Base-by-base conservation (phyloP, 2,797 vertebrate genomes). In the Steatocranus sp. region DNA sequence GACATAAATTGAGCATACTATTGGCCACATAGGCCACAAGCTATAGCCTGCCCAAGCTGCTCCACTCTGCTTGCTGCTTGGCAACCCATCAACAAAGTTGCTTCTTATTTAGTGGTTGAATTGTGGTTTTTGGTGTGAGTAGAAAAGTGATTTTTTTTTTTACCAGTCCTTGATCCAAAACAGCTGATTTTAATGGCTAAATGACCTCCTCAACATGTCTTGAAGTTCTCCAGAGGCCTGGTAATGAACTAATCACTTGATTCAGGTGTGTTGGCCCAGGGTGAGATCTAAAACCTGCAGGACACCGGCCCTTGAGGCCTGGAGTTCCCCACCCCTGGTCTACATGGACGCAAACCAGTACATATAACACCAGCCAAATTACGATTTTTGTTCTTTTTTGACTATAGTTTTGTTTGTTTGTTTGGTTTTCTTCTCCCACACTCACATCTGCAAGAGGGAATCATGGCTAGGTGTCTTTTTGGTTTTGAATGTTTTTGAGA, bases 231-330 rank as follows among this genome's bases (percentile, higher is more conserved):
- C 27, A 58, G 54, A 58, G 9, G 3, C 0, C 15, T 11, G 5
- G 1, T 4, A 32, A 58, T 0, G 54, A 58, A 32, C 27, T 18
- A 11, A 58, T 58, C 0, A 32, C 0, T 32, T 58, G 54, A 18
- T 56, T 32, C 15, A 32, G 54, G 15, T 32, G 9, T 11, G 54
- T 11, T 18, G 27, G 0, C 27, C 5, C 27, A 32, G 15, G 0
- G 15, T 58, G 1, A 0, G 0, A 32, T 32, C 27, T 58, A 18
- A 6, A 58, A 32, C 54, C 27, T 56, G 15, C 54, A 32, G 54
- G 15, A 56, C 53, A 56, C 5, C 0, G 0, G 1, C 53, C 53
- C 15, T 56, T 0, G 8, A 56, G 15, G 54, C 54, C 54, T 56
- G 27, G 15, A 0, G 15, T 32, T 56, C 8, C 3, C 54, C 54